phyloP scores from a whole-genome alignment of 1,140 invertebrate genomes.

The Thalassaphorura encarpata region DNA sequence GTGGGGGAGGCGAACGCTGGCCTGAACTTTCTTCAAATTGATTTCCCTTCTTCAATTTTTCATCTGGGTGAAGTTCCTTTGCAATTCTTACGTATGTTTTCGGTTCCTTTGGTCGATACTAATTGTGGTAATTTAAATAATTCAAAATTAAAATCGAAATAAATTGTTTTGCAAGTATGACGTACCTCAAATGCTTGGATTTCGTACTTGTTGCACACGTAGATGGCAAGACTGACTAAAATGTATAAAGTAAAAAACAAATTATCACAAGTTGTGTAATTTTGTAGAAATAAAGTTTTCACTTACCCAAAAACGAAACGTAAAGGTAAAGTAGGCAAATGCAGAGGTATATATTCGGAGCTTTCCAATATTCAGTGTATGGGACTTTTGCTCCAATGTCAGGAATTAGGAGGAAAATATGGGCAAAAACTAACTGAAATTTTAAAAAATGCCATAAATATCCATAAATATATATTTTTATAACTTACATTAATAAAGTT shows the following conservation, averaged over 20 bases:
- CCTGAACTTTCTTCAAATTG: neutral
- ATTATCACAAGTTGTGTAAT: neutral
- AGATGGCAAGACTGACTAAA: neutral
- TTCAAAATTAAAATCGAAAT: neutral
- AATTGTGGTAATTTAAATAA: neutral
- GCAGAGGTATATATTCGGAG: slow-evolving; percentile 7
- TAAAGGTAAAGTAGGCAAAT: slow-evolving; percentile 15
- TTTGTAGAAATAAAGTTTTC: slow-evolving; percentile 34
- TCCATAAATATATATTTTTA: too few species aligned
- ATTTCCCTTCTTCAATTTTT: neutral
- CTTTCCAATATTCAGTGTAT: slow-evolving; percentile 2
- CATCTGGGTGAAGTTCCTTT: slow-evolving; percentile 3
- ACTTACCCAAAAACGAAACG: slow-evolving; percentile 37
- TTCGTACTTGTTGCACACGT: neutral
- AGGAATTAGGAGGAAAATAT: slow-evolving; percentile 1
- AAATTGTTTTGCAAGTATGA: neutral
- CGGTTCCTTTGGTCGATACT: neutral
- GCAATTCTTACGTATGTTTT: neutral
- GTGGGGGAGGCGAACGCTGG: neutral
- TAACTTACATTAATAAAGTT: slow-evolving; percentile 1
- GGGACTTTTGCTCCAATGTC: slow-evolving; percentile 5
- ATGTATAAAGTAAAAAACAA: slow-evolving; percentile 34
- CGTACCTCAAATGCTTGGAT: slow-evolving; percentile 1
- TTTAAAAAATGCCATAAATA: neutral
- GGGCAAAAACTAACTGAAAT: neutral